Evolutionary conservation across 53 echinoderm and acorn worm genomes (phyloP), one percentile per base, ranked within the genome.

Genomic region (Crossaster papposus): DNA sequence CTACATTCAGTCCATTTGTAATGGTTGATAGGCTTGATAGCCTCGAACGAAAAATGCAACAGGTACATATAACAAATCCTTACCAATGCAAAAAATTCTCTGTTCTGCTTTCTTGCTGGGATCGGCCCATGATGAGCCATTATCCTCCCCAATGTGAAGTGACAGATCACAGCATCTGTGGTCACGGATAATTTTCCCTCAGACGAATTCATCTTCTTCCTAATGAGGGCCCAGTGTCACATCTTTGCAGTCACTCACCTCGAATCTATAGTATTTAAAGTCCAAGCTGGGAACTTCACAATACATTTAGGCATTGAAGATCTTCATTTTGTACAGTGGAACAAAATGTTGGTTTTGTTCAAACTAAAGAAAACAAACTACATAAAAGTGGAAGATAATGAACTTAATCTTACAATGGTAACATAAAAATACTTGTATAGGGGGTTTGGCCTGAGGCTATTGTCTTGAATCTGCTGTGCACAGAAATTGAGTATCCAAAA

Each of bases 171-270:
- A 28, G 68, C 68, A 68, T 68, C 68, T 68, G 68, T 68, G 68
- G 68, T 68, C 68, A 68, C 68, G 68, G 58, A 28, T 68, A 68
- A 68, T 68, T 68, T 68, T 28, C 28, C 28, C n/a, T n/a, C n/a
- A n/a, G 22, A 28, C 68, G 28, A 20, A 68, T 68, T 68, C 28
- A 68, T 68, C 68, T 68, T 62, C 62, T 17, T 28, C 28, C 28
- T 68, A 68, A 68, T 68, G 68, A 68, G 68, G 68, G 3, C 68
- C 68, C 28, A 23, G 28, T 68, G 68, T 68, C 68, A 68, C 28
- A 26, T 28, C 44, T 28, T 68, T 28, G 0, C 28, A 2, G 11
- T 68, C 68, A 68, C 68, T 68, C 68, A 68, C 58, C 58, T 58
- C 22, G 4, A 28, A 44, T 44, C 44, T 44, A 44, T 9, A 28